Percentiles rank a stretch among this genome's conserved stretches.
Evolutionary conservation across 2,888 invertebrate species (phyloP).

Genomic region (Drosophila gaucha): DNA sequence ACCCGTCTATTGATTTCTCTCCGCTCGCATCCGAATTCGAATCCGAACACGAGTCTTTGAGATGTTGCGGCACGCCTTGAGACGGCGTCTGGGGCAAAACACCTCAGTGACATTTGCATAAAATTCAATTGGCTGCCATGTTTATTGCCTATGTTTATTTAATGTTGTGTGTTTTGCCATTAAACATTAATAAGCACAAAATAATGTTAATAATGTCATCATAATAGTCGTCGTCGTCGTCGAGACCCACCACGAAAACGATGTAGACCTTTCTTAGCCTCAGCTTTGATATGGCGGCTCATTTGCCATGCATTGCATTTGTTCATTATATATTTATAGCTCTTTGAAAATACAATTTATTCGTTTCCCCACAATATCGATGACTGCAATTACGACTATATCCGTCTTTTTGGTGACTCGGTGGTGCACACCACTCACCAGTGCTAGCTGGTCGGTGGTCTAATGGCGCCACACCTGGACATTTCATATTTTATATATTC

Average conservation of each 20-base stretch:
- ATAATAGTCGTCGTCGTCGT: conserved; percentile 19
- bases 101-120: conserved; percentile 76
- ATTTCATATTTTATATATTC: conserved; percentile 5
- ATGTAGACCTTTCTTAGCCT: conserved; percentile 20
- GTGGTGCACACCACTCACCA: background rate
- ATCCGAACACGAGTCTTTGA: conserved; percentile 8
- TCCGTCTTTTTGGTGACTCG: conserved; percentile 37
- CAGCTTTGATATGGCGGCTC: conserved; percentile 5
- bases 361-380: conserved; percentile 37
- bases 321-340: conserved; percentile 72
- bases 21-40: background rate
- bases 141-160: conserved; percentile 45
- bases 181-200: conserved; percentile 73
- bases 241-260: conserved; percentile 55
- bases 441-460: background rate
- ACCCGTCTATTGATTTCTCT: conserved; percentile 18
- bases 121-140: conserved; percentile 61
- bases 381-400: conserved; percentile 24
- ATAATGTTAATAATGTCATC: conserved; percentile 79
- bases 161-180: conserved; percentile 38
- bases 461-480: conserved; percentile 42
- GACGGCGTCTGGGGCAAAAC: conserved; percentile 38
- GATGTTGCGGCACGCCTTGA: conserved; percentile 38
- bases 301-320: conserved; percentile 47
- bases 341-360: conserved; percentile 59